phyloP scores from a whole-genome alignment of 1,140 invertebrate genomes.

The Coptotermes formosanus region DNA sequence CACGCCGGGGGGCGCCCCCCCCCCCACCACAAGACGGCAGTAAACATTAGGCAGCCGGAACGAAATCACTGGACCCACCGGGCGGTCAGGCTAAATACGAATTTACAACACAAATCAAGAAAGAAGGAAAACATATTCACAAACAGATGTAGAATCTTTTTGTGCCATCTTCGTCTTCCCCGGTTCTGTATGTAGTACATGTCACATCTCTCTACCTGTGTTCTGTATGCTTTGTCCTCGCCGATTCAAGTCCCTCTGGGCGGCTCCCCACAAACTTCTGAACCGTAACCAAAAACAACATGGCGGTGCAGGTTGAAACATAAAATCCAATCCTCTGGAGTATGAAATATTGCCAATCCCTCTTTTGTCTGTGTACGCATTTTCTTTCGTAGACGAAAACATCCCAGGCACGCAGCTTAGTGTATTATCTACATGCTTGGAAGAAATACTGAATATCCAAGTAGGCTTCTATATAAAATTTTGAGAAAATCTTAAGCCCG shows the following conservation, averaged over 20 bases:
- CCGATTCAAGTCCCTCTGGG: background rate
- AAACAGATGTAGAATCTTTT: constrained; percentile 1
- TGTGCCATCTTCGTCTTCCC: background rate
- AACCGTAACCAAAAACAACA: constrained; percentile 26
- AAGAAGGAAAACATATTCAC: background rate
- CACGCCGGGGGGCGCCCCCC: too few relatives aligned
- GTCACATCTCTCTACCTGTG: background rate
- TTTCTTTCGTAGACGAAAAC: background rate
- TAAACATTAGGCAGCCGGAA: background rate
- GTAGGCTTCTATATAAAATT: background rate
- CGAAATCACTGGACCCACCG: background rate
- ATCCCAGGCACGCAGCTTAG: background rate
- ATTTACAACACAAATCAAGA: constrained; percentile 19
- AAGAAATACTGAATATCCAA: background rate
- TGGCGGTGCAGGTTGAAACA: background rate
- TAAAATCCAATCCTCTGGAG: constrained; percentile 1
- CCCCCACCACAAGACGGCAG: too few relatives aligned
- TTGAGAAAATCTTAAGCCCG: background rate
- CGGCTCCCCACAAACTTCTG: constrained; percentile 18
- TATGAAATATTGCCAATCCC: constrained; percentile 1
- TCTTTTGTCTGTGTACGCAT: background rate
- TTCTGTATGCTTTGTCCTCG: constrained; percentile 20
- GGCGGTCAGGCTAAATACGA: background rate
- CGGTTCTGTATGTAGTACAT: background rate
- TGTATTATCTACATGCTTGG: background rate